These are phyloP conservation scores for Pipistrellus pygmaeus DNA, from an alignment of 2,797 vertebrate genomes.

Conservation along the genomic window DNA sequence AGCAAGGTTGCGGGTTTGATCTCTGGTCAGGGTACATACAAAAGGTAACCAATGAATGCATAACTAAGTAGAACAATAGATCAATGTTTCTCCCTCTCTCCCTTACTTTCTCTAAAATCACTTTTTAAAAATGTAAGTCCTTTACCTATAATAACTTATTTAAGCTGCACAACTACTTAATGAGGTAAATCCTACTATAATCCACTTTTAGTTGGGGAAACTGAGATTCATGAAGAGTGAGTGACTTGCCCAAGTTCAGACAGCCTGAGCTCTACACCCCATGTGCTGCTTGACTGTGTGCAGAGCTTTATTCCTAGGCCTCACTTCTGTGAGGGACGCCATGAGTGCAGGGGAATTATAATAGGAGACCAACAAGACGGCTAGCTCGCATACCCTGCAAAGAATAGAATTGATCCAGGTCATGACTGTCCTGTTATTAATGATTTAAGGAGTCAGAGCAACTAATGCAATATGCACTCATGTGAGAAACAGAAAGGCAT, in stretches of 20 bases:
- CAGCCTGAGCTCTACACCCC: not conserved
- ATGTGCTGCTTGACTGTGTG: not conserved
- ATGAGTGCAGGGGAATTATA: not conserved
- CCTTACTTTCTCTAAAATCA: not conserved
- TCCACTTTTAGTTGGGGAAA: not conserved
- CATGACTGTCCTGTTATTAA: constrained; percentile 56
- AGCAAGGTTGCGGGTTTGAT: not conserved
- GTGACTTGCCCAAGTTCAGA: not conserved
- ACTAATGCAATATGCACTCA: constrained; percentile 37
- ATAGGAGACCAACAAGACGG: not conserved
- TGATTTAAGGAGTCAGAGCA: constrained; percentile 67
- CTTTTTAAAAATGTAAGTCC: not conserved
- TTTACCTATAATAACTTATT: constrained; percentile 6
- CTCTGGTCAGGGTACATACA: not conserved
- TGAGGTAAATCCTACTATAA: not conserved
- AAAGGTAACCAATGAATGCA: not conserved
- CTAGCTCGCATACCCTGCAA: not conserved
- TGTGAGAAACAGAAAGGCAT: constrained; percentile 62
- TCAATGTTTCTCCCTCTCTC: not conserved
- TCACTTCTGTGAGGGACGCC: not conserved
- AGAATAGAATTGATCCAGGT: constrained; percentile 56
- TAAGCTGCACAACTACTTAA: not conserved
- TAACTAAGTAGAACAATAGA: not conserved
- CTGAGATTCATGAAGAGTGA: not conserved
- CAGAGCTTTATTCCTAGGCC: not conserved